Conservation (phyloP, 2,797 vertebrate species). For the Geotrypetes seraphini region DNA sequence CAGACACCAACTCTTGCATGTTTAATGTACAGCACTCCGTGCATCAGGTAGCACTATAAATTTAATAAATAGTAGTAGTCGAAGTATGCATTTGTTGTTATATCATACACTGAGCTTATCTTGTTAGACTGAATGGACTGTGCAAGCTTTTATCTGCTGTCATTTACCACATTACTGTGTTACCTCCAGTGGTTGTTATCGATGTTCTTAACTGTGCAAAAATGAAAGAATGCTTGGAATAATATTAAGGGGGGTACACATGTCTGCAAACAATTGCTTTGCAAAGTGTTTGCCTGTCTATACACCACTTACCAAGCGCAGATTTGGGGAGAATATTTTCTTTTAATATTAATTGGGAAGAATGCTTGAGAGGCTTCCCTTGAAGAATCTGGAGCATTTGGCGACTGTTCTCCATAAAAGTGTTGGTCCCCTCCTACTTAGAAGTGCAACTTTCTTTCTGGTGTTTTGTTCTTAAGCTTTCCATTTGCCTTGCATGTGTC, state of each 20-base stretch:
- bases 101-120: too few species aligned
- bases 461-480: constrained; percentile 4
- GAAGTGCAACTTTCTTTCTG: constrained; percentile 18
- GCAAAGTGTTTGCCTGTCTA: constrained; percentile 5
- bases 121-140: too few species aligned
- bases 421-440: constrained; percentile 17
- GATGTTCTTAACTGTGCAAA: background rate
- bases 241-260: constrained; percentile 3
- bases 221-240: constrained; percentile 1
- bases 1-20: too few species aligned
- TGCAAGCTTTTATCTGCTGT: too few species aligned
- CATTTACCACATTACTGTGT: too few species aligned
- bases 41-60: too few species aligned
- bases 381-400: constrained; percentile 49
- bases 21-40: too few species aligned
- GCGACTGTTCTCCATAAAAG: constrained; percentile 30
- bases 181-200: too few species aligned
- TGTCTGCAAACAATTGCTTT: background rate
- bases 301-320: constrained; percentile 35
- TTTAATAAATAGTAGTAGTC: too few species aligned
- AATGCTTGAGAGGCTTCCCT: constrained; percentile 33
- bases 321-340: constrained; percentile 38
- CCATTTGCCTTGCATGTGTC: constrained; percentile 54
- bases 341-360: constrained; percentile 54
- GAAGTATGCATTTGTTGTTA: too few species aligned